These are phyloP conservation scores for Minunthozetes semirufus DNA, from an alignment of 2,888 invertebrate genomes.

Conservation along the genomic window DNA sequence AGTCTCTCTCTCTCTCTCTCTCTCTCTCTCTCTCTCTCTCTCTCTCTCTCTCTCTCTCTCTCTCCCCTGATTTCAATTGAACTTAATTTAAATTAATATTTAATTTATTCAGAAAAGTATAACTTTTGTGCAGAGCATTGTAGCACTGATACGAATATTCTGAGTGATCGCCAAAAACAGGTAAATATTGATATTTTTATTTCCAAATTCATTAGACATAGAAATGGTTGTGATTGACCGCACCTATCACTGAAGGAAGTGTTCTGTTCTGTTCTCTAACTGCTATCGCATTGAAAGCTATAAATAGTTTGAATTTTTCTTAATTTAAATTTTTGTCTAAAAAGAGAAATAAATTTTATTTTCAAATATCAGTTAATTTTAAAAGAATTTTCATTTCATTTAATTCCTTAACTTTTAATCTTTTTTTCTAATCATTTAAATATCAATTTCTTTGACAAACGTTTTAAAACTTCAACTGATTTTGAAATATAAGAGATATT, in stretches of 20 bases:
- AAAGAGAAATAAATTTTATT: background rate
- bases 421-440: background rate
- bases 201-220: background rate
- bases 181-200: conserved; percentile 17
- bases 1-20: too few relatives aligned
- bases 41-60: too few relatives aligned
- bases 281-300: background rate
- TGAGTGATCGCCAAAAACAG: background rate
- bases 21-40: too few relatives aligned
- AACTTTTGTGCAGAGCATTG: background rate
- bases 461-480: background rate
- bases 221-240: background rate
- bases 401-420: background rate
- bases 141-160: background rate
- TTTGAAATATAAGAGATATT: background rate
- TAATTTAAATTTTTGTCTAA: background rate
- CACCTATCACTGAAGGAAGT: conserved; percentile 17
- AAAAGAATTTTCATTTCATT: background rate
- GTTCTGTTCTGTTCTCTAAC: background rate
- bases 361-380: background rate
- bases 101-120: background rate
- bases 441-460: background rate
- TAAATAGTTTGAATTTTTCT: background rate
- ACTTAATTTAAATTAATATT: background rate
- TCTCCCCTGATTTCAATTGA: too few relatives aligned